A percentile compares a stretch with the other conserved stretches of the same genome.
Evolutionary conservation across 2,888 invertebrate species (phyloP).

Genomic region (Eremobia ochroleuca): DNA sequence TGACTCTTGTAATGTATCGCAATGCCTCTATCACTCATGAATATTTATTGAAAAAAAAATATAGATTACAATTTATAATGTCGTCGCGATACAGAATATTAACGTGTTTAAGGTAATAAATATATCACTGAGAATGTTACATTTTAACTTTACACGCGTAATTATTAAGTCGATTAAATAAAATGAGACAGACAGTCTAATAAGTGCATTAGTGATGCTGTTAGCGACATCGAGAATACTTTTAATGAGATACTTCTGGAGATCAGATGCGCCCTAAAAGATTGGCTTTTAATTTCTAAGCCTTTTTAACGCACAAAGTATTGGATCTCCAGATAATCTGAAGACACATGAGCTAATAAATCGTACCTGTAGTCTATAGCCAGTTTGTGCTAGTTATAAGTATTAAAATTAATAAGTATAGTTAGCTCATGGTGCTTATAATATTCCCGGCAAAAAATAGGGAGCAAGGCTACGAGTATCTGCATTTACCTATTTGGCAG

Average conservation of each 20-base stretch:
- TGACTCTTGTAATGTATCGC: constrained; percentile 87
- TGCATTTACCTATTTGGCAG: background rate
- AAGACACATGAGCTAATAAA: background rate
- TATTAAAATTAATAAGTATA: background rate
- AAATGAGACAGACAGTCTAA: constrained; percentile 81
- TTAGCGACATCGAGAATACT: constrained; percentile 69
- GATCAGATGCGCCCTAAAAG: background rate
- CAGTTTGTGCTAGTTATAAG: background rate
- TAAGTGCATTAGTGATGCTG: constrained; percentile 83
- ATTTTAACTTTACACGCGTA: constrained; percentile 79
- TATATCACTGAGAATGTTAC: constrained; percentile 83
- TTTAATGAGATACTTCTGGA: constrained; percentile 9
- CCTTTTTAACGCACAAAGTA: background rate
- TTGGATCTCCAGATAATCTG: background rate
- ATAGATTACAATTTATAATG: constrained; percentile 83
- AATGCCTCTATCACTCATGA: constrained; percentile 90
- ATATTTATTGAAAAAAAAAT: constrained; percentile 87
- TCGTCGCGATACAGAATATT: constrained; percentile 77
- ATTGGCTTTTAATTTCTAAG: background rate
- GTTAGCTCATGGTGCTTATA: background rate
- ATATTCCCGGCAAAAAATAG: background rate
- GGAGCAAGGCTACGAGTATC: background rate
- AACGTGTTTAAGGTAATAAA: constrained; percentile 85
- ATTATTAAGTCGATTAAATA: constrained; percentile 84
- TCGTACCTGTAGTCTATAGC: background rate